These are phyloP conservation scores for Eulemur coronatus DNA, from an alignment of 2,797 vertebrate species.

Conservation along the genomic window DNA sequence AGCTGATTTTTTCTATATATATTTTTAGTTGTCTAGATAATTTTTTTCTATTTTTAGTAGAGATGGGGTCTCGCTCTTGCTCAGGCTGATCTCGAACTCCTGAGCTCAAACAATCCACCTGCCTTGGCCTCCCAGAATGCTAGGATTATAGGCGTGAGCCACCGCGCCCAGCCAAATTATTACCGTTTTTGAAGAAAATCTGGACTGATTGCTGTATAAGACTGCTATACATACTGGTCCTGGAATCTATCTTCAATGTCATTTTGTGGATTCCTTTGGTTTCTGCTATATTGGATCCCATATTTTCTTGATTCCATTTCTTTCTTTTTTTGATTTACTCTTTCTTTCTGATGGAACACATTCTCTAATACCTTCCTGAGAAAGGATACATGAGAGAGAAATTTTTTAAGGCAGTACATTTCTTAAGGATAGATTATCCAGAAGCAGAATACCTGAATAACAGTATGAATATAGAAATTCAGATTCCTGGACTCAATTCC, in stretches of 20 bases:
- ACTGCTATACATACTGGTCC: not conserved
- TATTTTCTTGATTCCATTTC: not conserved
- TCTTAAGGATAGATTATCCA: not conserved
- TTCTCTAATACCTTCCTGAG: not conserved
- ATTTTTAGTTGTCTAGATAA: no score
- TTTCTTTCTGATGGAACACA: not conserved
- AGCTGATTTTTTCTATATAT: no score
- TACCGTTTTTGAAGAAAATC: not conserved
- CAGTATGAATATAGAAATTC: not conserved
- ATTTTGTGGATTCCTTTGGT: not conserved
- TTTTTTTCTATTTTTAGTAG: no score
- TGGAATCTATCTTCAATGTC: not conserved
- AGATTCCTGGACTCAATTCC: not conserved
- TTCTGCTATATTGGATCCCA: not conserved
- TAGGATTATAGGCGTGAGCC: no score
- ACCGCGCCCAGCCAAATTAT: not conserved
- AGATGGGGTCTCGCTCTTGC: no score
- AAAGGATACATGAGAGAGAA: not conserved
- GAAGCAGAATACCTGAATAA: not conserved
- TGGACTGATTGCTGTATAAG: not conserved
- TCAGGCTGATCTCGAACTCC: no score
- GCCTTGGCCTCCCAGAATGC: no score
- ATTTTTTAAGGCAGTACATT: not conserved
- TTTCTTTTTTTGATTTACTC: not conserved
- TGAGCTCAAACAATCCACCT: no score